These are phyloP conservation scores for Lottia gigantea DNA, from an alignment of 2,888 invertebrate genomes.

Conservation along the genomic window DNA sequence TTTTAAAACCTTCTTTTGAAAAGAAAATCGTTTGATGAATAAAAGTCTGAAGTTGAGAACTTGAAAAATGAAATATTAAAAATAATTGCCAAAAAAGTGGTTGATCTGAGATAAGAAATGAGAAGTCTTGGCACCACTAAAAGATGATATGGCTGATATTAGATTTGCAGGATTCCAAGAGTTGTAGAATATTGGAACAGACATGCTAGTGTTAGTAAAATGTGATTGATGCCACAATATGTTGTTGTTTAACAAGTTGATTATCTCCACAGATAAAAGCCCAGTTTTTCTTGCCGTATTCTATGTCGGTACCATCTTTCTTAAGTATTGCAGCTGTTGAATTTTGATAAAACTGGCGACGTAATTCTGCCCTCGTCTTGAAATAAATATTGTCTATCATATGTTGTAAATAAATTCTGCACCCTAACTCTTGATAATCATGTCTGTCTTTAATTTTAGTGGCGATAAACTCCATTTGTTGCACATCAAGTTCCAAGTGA, in stretches of 20 bases:
- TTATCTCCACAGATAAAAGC: not conserved
- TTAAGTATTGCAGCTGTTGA: slow-evolving; percentile 4
- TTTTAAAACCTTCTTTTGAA: too few species aligned
- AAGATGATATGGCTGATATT: too few species aligned
- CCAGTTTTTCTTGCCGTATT: slow-evolving; percentile 1
- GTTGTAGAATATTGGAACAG: too few species aligned
- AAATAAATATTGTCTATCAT: slow-evolving; percentile 10
- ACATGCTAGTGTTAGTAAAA: too few species aligned
- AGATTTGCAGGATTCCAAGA: too few species aligned
- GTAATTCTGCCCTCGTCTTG: slow-evolving; percentile 2
- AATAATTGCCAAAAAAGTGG: too few species aligned
- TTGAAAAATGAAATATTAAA: too few species aligned
- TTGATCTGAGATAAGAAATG: too few species aligned
- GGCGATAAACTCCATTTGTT: slow-evolving; percentile 6
- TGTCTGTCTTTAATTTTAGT: slow-evolving; percentile 7
- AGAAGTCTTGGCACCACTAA: too few species aligned
- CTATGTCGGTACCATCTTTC: slow-evolving; percentile 8
- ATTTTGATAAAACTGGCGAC: slow-evolving; percentile 7
- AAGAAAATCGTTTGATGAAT: too few species aligned
- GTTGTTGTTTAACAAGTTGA: slow-evolving; percentile 9
- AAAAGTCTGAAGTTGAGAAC: too few species aligned
- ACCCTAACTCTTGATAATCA: not conserved
- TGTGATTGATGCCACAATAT: slow-evolving; percentile 10
- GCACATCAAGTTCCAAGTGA: slow-evolving; percentile 3
- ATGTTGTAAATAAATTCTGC: slow-evolving; percentile 8